phyloP scores from a whole-genome alignment of 2,888 invertebrate species.

The Bedellia somnulentella region DNA sequence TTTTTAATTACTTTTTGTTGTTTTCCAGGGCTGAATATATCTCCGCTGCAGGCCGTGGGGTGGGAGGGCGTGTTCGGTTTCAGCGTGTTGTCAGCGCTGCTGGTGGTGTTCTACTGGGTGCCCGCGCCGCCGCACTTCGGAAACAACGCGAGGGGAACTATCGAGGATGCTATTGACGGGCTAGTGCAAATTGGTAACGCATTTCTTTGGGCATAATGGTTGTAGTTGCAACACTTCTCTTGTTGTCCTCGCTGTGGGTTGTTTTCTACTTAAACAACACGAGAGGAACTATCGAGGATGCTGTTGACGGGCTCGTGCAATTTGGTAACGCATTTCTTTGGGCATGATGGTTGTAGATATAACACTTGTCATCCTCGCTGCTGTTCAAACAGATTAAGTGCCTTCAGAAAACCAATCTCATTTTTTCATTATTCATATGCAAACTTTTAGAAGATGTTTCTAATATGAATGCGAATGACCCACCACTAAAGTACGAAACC shows the following conservation, averaged over 20 bases:
- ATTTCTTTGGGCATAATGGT: background rate
- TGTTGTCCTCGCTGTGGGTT: constrained; percentile 28
- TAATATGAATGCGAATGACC: no score
- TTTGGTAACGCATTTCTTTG: no score
- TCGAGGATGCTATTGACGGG: constrained; percentile 87
- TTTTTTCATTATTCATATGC: no score
- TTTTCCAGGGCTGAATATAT: constrained; percentile 72
- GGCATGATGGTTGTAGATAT: no score
- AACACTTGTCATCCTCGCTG: no score
- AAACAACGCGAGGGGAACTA: constrained; percentile 69
- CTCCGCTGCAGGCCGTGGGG: constrained; percentile 88
- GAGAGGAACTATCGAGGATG: constrained; percentile 78
- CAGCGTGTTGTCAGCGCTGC: constrained; percentile 27
- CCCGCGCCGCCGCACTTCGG: constrained; percentile 76
- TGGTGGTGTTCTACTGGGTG: constrained; percentile 72
- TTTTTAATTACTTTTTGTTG: no score
- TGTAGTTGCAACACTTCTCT: background rate
- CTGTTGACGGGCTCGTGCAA: constrained; percentile 82
- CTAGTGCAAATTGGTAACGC: constrained; percentile 76
- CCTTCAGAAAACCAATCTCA: no score
- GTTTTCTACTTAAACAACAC: constrained; percentile 80
- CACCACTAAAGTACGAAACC: no score
- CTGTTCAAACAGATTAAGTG: no score
- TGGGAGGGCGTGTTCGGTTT: constrained; percentile 78
- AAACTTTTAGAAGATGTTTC: no score